A percentile compares a stretch with the other conserved stretches of the same genome.
These are phyloP conservation scores for Ascaphus truei DNA, from an alignment of 2,113 vertebrate species.

Conservation along the genomic window DNA sequence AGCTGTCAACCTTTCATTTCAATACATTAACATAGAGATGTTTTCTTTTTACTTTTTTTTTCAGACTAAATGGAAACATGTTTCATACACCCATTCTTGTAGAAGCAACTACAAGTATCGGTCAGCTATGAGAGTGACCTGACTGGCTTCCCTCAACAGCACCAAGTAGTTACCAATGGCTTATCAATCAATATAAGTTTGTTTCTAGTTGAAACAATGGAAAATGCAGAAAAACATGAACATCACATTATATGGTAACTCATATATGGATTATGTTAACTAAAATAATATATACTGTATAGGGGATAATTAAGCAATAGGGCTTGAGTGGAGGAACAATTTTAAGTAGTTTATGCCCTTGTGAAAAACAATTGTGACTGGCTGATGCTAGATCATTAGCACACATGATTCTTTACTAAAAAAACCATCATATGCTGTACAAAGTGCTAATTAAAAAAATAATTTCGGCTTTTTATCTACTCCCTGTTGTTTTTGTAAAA, in stretches of 20 bases:
- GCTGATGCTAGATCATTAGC: conserved; percentile 12
- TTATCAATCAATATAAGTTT: no score
- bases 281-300: conserved; percentile 9
- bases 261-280: conserved; percentile 8
- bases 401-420: neutral
- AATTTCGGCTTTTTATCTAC: neutral
- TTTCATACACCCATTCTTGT: no score
- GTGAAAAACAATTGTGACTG: conserved; percentile 2
- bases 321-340: neutral
- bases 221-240: no score
- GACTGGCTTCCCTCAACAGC: no score
- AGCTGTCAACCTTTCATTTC: no score
- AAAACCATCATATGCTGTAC: neutral
- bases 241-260: conserved; percentile 5
- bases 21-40: no score
- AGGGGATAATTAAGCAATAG: conserved; percentile 12
- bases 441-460: conserved; percentile 19
- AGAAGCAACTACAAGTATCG: no score
- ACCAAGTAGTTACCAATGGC: no score
- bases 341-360: conserved; percentile 13
- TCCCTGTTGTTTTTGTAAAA: conserved; percentile 9
- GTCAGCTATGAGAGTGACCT: no score
- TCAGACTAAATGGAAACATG: no score
- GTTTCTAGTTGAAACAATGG: no score
- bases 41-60: no score